Evolutionary conservation across 2,888 invertebrate species (phyloP).

Genomic region (Nymphalis polychloros): DNA sequence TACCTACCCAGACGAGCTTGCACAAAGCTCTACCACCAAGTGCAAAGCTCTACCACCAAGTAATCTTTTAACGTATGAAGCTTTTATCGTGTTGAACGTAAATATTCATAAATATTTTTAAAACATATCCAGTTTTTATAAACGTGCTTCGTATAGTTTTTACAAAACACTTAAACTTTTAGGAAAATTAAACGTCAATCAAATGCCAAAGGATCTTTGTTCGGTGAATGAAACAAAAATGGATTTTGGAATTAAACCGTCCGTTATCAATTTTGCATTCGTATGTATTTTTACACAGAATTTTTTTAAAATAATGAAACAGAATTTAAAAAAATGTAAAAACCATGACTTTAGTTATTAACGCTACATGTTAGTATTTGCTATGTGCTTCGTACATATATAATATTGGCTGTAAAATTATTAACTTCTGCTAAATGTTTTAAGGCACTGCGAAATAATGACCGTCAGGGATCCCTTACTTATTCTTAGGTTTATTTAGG

Average conservation of each 20-base stretch:
- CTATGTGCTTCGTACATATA: neutral
- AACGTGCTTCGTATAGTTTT: slow-evolving; percentile 1
- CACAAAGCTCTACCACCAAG: too few species aligned
- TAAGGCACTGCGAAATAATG: slow-evolving; percentile 38
- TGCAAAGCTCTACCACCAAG: too few species aligned
- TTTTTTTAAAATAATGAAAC: neutral
- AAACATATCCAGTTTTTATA: neutral
- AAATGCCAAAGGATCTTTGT: slow-evolving; percentile 26
- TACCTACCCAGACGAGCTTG: too few species aligned
- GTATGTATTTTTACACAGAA: neutral
- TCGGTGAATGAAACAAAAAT: slow-evolving; percentile 26
- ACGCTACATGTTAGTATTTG: neutral
- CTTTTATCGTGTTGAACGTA: too few species aligned
- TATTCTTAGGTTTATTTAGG: slow-evolving; percentile 73
- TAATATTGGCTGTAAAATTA: neutral
- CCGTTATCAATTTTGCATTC: slow-evolving; percentile 18
- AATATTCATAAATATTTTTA: neutral
- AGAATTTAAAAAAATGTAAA: neutral
- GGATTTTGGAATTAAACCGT: slow-evolving; percentile 27
- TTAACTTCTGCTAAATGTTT: neutral
- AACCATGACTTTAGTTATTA: neutral
- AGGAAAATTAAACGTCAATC: slow-evolving; percentile 35
- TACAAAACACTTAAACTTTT: slow-evolving; percentile 18
- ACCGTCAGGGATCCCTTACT: slow-evolving; percentile 51
- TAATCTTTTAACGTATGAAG: too few species aligned